These are phyloP conservation scores for Nasua narica DNA, from an alignment of 2,797 vertebrate species.

Conservation along the genomic window DNA sequence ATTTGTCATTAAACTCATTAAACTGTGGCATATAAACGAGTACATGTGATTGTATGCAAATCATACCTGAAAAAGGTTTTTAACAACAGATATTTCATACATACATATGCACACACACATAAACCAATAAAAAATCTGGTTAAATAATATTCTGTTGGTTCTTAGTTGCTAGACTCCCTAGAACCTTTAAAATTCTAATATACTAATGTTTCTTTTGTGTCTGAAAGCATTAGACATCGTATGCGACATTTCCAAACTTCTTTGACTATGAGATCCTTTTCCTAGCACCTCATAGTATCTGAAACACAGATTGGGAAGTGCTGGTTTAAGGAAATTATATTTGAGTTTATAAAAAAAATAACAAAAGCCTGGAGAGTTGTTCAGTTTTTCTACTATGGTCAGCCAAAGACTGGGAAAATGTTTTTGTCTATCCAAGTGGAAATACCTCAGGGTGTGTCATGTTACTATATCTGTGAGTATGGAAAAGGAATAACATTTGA, in stretches of 20 bases:
- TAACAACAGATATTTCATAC: not conserved
- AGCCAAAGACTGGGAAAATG: not conserved
- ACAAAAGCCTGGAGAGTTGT: not conserved
- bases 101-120: not conserved
- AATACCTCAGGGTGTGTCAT: not conserved
- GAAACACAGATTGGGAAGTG: not conserved
- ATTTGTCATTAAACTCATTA: not conserved
- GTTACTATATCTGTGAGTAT: not conserved
- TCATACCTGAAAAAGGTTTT: not conserved
- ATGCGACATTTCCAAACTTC: not conserved
- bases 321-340: not conserved
- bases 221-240: not conserved
- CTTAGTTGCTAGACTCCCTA: not conserved
- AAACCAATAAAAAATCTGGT: not conserved
- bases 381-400: not conserved
- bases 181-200: not conserved
- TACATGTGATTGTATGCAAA: not conserved
- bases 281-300: not conserved
- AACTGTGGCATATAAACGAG: not conserved
- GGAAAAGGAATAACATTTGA: not conserved
- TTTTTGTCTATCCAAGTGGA: not conserved
- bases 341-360: not conserved
- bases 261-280: not conserved
- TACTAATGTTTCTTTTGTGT: not conserved
- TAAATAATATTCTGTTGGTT: not conserved